Percentiles rank a stretch among this genome's conserved stretches.
phyloP scores from a whole-genome alignment of 2,113 vertebrate genomes.

The Leucoraja erinaceus region DNA sequence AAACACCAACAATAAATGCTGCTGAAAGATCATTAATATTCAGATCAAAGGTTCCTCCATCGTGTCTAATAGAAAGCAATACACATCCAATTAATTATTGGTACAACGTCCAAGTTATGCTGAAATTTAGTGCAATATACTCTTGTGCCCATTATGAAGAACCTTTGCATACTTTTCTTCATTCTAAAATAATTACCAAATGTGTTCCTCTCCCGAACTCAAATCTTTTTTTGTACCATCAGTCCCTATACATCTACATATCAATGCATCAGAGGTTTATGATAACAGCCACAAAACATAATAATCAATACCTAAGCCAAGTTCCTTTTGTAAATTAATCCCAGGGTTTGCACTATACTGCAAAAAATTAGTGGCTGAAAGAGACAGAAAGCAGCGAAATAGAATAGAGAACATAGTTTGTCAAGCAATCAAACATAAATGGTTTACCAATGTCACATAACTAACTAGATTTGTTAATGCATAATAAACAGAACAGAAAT shows the following conservation, averaged over 20 bases:
- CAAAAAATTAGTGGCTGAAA: not conserved
- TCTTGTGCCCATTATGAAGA: not conserved
- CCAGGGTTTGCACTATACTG: not conserved
- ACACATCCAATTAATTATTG: not conserved
- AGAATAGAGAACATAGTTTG: not conserved
- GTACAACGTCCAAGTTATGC: not conserved
- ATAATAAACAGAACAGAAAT: not conserved
- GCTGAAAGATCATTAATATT: not conserved
- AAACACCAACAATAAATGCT: not conserved
- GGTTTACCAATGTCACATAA: not conserved
- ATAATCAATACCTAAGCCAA: not conserved
- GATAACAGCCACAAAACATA: not conserved
- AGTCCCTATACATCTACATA: not conserved
- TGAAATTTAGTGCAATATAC: not conserved
- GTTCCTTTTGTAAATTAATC: not conserved
- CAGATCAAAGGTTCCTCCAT: constrained; percentile 10
- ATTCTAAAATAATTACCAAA: not conserved
- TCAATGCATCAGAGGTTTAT: not conserved
- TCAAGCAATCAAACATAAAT: not conserved
- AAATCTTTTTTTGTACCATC: not conserved
- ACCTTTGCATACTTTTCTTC: not conserved
- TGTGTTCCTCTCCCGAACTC: not conserved
- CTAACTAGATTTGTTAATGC: not conserved
- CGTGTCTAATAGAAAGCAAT: not conserved
- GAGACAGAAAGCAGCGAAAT: not conserved